Conservation (phyloP, 2,113 vertebrate species). For the Phoxinus phoxinus region DNA sequence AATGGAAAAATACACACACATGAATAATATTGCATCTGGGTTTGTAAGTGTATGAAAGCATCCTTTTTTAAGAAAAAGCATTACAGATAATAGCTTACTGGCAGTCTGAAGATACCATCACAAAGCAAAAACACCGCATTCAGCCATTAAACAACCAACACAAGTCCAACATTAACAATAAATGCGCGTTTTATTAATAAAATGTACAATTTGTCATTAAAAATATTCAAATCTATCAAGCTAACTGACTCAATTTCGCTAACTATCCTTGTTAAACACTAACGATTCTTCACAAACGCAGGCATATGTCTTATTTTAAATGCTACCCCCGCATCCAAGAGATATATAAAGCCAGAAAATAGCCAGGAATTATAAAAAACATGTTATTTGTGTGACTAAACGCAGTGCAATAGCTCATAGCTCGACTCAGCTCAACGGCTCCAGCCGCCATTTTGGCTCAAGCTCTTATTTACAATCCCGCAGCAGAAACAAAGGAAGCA, state of each 20-base stretch:
- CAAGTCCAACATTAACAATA: background rate
- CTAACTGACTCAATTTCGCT: constrained; percentile 23
- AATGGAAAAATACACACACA: background rate
- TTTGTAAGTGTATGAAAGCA: background rate
- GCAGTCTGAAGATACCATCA: background rate
- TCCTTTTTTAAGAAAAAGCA: background rate
- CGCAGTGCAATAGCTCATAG: constrained; percentile 7
- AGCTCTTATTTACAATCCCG: constrained; percentile 72
- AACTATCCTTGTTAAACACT: background rate
- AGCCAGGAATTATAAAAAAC: background rate
- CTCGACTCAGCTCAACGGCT: constrained; percentile 60
- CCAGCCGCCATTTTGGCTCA: constrained; percentile 84
- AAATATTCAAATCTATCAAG: constrained; percentile 14
- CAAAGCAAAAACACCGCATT: background rate
- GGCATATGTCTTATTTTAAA: background rate
- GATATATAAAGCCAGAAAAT: background rate
- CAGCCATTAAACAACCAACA: background rate
- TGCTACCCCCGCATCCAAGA: background rate
- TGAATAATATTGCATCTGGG: background rate
- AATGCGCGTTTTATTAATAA: background rate
- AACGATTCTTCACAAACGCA: background rate
- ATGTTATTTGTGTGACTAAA: constrained; percentile 5
- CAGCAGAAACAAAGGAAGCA: constrained; percentile 62
- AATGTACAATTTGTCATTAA: background rate
- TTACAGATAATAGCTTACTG: background rate